These are phyloP conservation scores for Lottia scabra DNA, from an alignment of 2,888 invertebrate genomes.

Conservation along the genomic window DNA sequence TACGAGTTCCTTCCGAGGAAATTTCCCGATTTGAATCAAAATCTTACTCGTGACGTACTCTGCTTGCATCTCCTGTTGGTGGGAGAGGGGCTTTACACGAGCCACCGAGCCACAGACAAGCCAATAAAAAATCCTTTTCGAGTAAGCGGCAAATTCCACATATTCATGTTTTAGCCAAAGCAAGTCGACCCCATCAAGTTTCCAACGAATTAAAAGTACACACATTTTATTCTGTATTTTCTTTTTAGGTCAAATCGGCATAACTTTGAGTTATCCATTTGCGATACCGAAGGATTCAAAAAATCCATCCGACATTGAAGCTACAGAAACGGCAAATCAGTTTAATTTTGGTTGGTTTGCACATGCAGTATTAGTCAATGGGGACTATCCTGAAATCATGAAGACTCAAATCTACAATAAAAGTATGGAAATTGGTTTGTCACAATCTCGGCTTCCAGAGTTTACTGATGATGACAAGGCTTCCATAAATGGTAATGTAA, in stretches of 20 bases:
- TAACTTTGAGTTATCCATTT: slow-evolving; percentile 47
- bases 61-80: no score
- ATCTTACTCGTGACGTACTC: no score
- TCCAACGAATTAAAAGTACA: no score
- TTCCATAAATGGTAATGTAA: slow-evolving; percentile 36
- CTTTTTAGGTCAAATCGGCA: slow-evolving; percentile 43
- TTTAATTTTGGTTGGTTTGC: slow-evolving; percentile 58
- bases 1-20: no score
- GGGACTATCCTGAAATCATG: slow-evolving; percentile 71
- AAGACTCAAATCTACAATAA: slow-evolving; percentile 39
- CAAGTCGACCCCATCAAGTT: no score
- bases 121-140: no score
- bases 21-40: no score
- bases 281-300: slow-evolving; percentile 42
- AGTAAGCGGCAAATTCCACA: no score
- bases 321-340: slow-evolving; percentile 35
- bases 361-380: slow-evolving; percentile 54
- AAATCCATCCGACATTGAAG: slow-evolving; percentile 36
- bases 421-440: slow-evolving; percentile 21
- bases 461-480: slow-evolving; percentile 36
- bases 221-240: no score
- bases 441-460: slow-evolving; percentile 35
- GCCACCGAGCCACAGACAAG: no score
- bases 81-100: no score
- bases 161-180: no score